Percentiles rank a stretch among this genome's conserved stretches.
These are phyloP conservation scores for Rhinolophus ferrumequinum DNA, from an alignment of 2,113 vertebrate species.

Conservation along the genomic window DNA sequence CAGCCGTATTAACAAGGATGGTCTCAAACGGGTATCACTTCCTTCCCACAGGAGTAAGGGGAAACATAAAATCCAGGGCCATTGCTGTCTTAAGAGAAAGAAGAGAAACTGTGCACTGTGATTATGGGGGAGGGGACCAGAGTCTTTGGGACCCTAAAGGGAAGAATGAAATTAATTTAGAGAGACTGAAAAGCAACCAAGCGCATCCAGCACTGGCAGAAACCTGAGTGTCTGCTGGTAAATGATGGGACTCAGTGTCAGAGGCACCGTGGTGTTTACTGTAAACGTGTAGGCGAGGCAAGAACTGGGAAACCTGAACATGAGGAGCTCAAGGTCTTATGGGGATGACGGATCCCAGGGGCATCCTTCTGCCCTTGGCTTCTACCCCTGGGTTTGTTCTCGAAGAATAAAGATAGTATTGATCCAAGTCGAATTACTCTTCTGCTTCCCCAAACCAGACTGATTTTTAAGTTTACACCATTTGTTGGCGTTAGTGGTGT, in stretches of 20 bases:
- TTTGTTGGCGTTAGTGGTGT: background rate
- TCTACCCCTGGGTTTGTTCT: background rate
- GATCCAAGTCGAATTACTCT: conserved; percentile 17
- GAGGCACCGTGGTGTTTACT: background rate
- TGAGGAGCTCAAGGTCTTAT: background rate
- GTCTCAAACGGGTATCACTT: background rate
- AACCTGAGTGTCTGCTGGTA: background rate
- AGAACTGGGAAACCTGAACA: background rate
- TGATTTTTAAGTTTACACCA: conserved; percentile 15
- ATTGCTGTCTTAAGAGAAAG: background rate
- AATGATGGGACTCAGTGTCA: background rate
- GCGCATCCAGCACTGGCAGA: background rate
- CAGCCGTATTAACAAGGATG: background rate
- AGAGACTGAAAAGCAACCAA: conserved; percentile 27
- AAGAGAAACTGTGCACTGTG: too few relatives aligned
- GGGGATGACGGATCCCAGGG: background rate
- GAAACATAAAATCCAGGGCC: background rate
- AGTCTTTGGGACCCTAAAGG: background rate
- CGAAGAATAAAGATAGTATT: conserved; percentile 8
- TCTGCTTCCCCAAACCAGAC: background rate
- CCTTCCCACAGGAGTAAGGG: background rate
- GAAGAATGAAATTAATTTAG: conserved; percentile 29
- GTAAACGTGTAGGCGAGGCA: background rate
- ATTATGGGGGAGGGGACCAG: background rate
- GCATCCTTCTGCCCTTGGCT: background rate